Evolutionary conservation across 30 jellyfish, hydroid and myxozoan genomes (phyloP).

Genomic region (Mastigias papua): DNA sequence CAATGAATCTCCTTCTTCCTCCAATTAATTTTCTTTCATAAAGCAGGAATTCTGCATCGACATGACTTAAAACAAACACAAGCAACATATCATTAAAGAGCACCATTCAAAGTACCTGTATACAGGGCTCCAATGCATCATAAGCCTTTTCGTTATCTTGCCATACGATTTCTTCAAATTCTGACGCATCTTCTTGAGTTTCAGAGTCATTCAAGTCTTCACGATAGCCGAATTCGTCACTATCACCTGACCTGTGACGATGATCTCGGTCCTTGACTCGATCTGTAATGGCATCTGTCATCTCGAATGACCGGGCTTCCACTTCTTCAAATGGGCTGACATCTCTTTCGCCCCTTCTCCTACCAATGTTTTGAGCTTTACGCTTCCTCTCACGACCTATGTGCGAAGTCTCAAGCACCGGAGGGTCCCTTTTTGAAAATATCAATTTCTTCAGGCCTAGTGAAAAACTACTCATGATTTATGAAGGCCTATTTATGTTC

Average conservation of each 20-base stretch:
- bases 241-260: slow-evolving; percentile 12
- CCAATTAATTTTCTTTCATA: no score
- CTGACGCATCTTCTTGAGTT: slow-evolving; percentile 15
- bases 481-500: no score
- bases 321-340: slow-evolving; percentile 61
- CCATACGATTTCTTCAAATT: slow-evolving; percentile 35
- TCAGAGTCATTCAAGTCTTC: slow-evolving; percentile 32
- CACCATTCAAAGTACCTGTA: not conserved
- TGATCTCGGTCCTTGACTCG: not conserved
- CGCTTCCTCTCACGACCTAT: slow-evolving; percentile 6
- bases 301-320: not conserved
- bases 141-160: not conserved
- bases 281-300: not conserved
- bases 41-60: no score
- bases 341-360: slow-evolving; percentile 17
- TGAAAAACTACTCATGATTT: slow-evolving; percentile 43
- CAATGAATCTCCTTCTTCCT: no score
- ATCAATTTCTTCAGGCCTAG: slow-evolving; percentile 46
- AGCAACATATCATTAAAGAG: no score
- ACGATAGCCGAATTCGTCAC: no score
- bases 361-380: not conserved
- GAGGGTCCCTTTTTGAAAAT: slow-evolving; percentile 45
- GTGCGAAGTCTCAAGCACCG: not conserved
- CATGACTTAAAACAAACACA: no score
- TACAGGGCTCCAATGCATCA: not conserved